A percentile compares a stretch with the other conserved stretches of the same genome.
These are phyloP conservation scores for Calliopsis andreniformis DNA, from an alignment of 1,140 invertebrate genomes.

Conservation along the genomic window DNA sequence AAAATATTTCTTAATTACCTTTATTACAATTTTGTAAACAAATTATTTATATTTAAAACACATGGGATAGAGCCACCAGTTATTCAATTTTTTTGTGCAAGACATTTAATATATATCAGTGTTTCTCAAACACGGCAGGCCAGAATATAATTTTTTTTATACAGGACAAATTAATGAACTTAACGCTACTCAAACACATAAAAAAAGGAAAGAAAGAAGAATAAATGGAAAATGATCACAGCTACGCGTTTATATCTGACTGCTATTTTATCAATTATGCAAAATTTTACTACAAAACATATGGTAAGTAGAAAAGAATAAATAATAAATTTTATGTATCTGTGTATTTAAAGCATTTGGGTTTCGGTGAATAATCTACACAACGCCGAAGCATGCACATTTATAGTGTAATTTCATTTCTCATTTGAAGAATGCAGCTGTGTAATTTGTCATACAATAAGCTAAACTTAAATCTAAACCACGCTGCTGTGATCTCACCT, in stretches of 20 bases:
- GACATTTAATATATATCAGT: slow-evolving; percentile 76
- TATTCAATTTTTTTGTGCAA: slow-evolving; percentile 56
- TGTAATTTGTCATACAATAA: slow-evolving; percentile 77
- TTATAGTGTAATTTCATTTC: slow-evolving; percentile 69
- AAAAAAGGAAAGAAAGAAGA: slow-evolving; percentile 38
- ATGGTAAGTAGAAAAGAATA: slow-evolving; percentile 60
- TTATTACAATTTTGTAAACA: slow-evolving; percentile 26
- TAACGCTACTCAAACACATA: slow-evolving; percentile 51
- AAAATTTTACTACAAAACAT: slow-evolving; percentile 66
- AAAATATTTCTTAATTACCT: slow-evolving; percentile 3
- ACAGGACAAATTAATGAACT: slow-evolving; percentile 52
- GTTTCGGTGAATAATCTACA: slow-evolving; percentile 70
- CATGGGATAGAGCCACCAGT: slow-evolving; percentile 73
- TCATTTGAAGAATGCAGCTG: slow-evolving; percentile 68
- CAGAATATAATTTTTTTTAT: slow-evolving; percentile 58
- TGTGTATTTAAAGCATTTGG: slow-evolving; percentile 70
- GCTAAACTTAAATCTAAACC: slow-evolving; percentile 79
- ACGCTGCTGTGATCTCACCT: slow-evolving; percentile 82
- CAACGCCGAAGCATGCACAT: slow-evolving; percentile 75
- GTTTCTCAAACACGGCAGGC: slow-evolving; percentile 77
- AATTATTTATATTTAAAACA: slow-evolving; percentile 32
- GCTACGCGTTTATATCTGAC: slow-evolving; percentile 62
- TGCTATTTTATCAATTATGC: slow-evolving; percentile 59
- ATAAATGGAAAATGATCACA: slow-evolving; percentile 63
- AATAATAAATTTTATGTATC: slow-evolving; percentile 62